Conservation (phyloP, 1,140 invertebrate species). For the Drosophila kanapiae region DNA sequence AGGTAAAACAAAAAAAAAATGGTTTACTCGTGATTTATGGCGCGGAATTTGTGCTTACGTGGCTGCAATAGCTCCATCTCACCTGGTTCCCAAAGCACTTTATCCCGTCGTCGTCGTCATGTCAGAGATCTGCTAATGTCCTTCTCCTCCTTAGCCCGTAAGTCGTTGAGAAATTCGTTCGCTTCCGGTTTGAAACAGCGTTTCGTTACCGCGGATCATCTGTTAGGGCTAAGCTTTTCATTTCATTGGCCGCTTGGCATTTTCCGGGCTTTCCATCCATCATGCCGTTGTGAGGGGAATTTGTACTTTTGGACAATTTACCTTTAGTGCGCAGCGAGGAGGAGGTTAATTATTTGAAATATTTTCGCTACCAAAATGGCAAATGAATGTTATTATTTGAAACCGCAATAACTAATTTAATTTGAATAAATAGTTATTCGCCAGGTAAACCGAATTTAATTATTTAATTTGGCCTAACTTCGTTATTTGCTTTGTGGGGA, state of each 20-base stretch:
- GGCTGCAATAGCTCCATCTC: constrained; percentile 42
- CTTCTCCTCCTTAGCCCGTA: constrained; percentile 4
- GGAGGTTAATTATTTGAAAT: constrained; percentile 9
- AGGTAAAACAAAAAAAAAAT: constrained; percentile 52
- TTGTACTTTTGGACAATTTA: constrained; percentile 16
- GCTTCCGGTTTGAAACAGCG: constrained; percentile 14
- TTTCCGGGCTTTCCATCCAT: constrained; percentile 18
- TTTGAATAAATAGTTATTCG: constrained; percentile 1
- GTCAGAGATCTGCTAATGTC: constrained; percentile 43
- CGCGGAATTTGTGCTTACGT: constrained; percentile 76
- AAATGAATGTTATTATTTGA: constrained; percentile 5
- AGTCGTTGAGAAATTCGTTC: constrained; percentile 30
- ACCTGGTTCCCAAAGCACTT: constrained; percentile 39
- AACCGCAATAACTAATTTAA: constrained; percentile 6
- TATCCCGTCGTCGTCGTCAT: constrained; percentile 40
- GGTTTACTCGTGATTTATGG: constrained; percentile 76
- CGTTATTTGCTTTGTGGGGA: neutral
- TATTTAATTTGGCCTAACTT: neutral
- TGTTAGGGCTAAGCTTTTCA: constrained; percentile 38
- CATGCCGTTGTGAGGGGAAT: constrained; percentile 2
- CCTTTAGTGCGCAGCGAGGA: neutral
- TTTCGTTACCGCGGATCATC: constrained; percentile 23
- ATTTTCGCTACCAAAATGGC: neutral
- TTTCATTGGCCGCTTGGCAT: constrained; percentile 13
- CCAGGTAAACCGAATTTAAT: constrained; percentile 1